These are phyloP conservation scores for Neoseiulus cucumeris DNA, from an alignment of 1,140 invertebrate species.

Conservation along the genomic window DNA sequence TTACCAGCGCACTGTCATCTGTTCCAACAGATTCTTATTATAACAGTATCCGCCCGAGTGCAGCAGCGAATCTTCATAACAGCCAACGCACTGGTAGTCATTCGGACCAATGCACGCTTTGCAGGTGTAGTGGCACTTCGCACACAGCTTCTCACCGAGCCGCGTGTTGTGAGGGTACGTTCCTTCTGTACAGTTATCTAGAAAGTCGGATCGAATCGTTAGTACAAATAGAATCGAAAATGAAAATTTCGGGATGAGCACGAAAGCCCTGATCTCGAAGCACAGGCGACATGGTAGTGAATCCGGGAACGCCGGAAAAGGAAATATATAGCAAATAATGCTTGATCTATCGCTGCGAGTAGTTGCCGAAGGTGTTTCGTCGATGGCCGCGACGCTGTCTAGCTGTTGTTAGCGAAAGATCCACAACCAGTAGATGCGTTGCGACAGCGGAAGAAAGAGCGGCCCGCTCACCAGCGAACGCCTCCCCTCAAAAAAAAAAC, in stretches of 20 bases:
- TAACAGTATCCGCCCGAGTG: conserved; percentile 17
- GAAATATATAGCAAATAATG: too few relatives aligned
- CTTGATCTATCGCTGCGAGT: too few relatives aligned
- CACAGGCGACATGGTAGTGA: not conserved
- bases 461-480: too few relatives aligned
- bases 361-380: too few relatives aligned
- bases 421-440: too few relatives aligned
- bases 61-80: conserved; percentile 24
- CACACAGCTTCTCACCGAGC: conserved; percentile 20
- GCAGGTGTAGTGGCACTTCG: conserved; percentile 39
- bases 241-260: too few relatives aligned
- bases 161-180: not conserved
- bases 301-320: not conserved
- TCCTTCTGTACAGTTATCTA: not conserved
- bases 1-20: conserved; percentile 13
- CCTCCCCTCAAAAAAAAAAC: too few relatives aligned
- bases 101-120: conserved; percentile 33
- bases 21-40: conserved; percentile 14
- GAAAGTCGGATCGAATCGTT: not conserved
- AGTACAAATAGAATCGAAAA: too few relatives aligned
- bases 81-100: conserved; percentile 35
- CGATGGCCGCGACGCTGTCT: too few relatives aligned
- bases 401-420: too few relatives aligned
- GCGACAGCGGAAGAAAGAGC: too few relatives aligned
- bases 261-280: too few relatives aligned